Evolutionary conservation across 2,113 vertebrate species (phyloP).

Genomic region (Istiophorus platypterus): DNA sequence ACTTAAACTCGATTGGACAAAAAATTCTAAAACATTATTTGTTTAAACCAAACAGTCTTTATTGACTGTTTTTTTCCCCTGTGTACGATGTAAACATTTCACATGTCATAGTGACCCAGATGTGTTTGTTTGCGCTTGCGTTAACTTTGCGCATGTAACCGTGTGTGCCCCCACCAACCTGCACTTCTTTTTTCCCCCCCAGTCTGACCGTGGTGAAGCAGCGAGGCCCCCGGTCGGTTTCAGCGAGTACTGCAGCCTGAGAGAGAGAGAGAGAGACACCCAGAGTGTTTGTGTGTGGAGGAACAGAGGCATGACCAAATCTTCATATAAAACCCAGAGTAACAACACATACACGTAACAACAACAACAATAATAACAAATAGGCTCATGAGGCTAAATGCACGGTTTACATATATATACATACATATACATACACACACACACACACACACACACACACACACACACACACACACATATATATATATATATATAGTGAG

Average conservation of each 20-base stretch:
- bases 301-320: conserved; percentile 30
- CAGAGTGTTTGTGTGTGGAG: no score
- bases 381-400: conserved; percentile 57
- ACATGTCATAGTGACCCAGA: not conserved
- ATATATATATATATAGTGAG: no score
- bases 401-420: no score
- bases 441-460: no score
- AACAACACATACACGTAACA: conserved; percentile 64
- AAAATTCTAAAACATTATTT: no score
- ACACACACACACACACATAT: no score
- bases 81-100: not conserved
- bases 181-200: no score
- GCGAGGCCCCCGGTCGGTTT: conserved; percentile 21
- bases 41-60: not conserved
- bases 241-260: conserved; percentile 4
- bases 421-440: no score
- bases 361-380: conserved; percentile 50
- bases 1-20: not conserved
- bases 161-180: not conserved
- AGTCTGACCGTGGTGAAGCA: conserved; percentile 26
- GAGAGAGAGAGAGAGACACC: no score
- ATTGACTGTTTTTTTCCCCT: no score
- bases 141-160: not conserved
- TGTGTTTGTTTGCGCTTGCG: not conserved
- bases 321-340: conserved; percentile 48